Percentiles rank a stretch among this genome's conserved stretches.
Conservation (phyloP, 1,140 invertebrate genomes). For the Propsilocerus akamusi region DNA sequence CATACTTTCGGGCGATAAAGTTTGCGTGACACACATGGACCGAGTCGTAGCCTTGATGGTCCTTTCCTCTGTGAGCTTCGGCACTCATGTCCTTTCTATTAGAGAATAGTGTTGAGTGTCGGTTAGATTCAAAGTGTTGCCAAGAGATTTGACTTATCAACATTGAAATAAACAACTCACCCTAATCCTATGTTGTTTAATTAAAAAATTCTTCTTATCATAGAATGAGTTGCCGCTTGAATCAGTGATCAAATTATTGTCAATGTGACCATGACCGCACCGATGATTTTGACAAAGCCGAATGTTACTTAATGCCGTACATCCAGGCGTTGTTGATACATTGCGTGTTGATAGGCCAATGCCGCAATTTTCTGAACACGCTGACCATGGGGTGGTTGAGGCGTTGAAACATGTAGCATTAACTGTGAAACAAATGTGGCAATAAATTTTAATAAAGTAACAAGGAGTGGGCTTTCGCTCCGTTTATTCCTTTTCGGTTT, state of each 20-base stretch:
- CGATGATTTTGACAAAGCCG: constrained; percentile 33
- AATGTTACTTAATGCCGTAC: constrained; percentile 34
- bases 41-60: constrained; percentile 32
- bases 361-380: constrained; percentile 39
- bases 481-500: constrained; percentile 20
- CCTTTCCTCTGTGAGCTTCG: constrained; percentile 37
- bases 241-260: constrained; percentile 9
- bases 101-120: constrained; percentile 6
- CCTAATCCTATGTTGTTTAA: constrained; percentile 19
- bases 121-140: background rate
- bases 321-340: constrained; percentile 35
- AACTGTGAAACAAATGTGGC: constrained; percentile 14
- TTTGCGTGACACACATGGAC: constrained; percentile 39
- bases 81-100: constrained; percentile 41
- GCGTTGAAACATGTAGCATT: constrained; percentile 25
- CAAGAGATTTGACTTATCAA: background rate
- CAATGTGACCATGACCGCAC: constrained; percentile 17
- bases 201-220: background rate
- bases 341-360: constrained; percentile 39
- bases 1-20: constrained; percentile 41
- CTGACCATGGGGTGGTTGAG: constrained; percentile 34
- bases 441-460: constrained; percentile 7
- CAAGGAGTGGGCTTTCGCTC: constrained; percentile 8
- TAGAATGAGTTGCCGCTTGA: background rate
- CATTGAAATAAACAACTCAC: constrained; percentile 11